Evolutionary conservation across 2,113 vertebrate genomes (phyloP).

Genomic region (Plecotus auritus): DNA sequence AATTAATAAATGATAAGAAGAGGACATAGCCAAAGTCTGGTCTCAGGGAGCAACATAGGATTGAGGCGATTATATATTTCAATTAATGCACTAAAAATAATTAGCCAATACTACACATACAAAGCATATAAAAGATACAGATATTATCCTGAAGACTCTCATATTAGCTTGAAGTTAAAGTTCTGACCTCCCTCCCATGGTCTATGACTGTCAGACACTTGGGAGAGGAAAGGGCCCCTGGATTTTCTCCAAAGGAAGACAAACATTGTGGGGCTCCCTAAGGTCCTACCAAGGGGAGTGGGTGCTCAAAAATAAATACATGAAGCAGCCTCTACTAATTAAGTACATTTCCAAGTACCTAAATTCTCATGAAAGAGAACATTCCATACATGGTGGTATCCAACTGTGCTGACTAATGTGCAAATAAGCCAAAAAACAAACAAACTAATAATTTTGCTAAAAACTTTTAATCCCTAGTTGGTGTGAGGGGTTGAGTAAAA

Average conservation of each 20-base stretch:
- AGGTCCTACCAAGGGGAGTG: background rate
- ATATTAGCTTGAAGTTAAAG: background rate
- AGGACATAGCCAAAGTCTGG: background rate
- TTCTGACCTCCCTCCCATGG: background rate
- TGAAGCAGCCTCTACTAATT: background rate
- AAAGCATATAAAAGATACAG: background rate
- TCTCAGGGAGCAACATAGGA: background rate
- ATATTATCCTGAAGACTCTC: background rate
- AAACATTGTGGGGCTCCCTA: background rate
- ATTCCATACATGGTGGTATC: background rate
- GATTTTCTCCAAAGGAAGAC: background rate
- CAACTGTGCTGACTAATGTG: background rate
- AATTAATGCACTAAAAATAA: background rate
- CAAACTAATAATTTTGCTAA: background rate
- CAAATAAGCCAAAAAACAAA: background rate
- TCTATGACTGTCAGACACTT: background rate
- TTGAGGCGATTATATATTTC: background rate
- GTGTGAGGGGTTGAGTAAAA: background rate
- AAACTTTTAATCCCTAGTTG: background rate
- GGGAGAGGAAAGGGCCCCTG: background rate
- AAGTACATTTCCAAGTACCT: background rate
- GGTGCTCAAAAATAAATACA: background rate
- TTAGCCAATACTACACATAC: background rate
- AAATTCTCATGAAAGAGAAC: background rate
- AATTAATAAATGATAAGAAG: background rate